Conservation (phyloP, 64 coral and sea anemone species). For the Trachythela sp. region DNA sequence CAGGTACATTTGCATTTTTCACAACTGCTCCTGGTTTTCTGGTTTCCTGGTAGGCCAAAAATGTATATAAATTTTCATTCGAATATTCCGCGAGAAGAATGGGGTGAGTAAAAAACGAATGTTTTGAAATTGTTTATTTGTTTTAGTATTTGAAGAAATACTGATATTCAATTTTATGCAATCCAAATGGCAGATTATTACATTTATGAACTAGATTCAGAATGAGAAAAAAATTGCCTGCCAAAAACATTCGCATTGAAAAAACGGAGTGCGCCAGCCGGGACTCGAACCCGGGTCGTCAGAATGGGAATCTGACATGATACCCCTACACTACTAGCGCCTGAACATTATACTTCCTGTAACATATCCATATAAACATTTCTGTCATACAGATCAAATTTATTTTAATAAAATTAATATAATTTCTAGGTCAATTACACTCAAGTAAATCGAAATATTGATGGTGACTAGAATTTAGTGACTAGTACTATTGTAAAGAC, state of each 20-base stretch:
- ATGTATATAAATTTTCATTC: too few relatives aligned
- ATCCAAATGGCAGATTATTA: background rate
- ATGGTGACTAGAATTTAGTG: too few relatives aligned
- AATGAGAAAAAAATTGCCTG: background rate
- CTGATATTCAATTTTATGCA: too few relatives aligned
- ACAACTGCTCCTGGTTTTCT: too few relatives aligned
- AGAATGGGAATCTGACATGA: slow-evolving; percentile 34
- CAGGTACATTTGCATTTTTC: background rate
- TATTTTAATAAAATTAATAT: too few relatives aligned
- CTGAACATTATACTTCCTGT: background rate
- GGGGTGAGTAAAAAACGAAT: too few relatives aligned
- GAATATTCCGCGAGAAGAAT: background rate
- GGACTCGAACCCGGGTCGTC: slow-evolving; percentile 30
- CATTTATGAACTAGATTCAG: background rate
- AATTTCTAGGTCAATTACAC: too few relatives aligned
- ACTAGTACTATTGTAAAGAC: too few relatives aligned
- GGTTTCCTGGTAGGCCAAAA: too few relatives aligned
- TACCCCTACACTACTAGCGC: slow-evolving; percentile 31
- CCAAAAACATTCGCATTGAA: background rate
- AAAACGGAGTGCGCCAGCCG: background rate
- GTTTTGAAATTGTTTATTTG: too few relatives aligned
- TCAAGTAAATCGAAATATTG: too few relatives aligned
- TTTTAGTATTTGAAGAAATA: too few relatives aligned
- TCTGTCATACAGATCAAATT: background rate
- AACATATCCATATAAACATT: background rate